Evolutionary conservation across 2,888 invertebrate genomes (phyloP), one percentile per base, ranked within the genome.

Genomic region (Neoascia interrupta): DNA sequence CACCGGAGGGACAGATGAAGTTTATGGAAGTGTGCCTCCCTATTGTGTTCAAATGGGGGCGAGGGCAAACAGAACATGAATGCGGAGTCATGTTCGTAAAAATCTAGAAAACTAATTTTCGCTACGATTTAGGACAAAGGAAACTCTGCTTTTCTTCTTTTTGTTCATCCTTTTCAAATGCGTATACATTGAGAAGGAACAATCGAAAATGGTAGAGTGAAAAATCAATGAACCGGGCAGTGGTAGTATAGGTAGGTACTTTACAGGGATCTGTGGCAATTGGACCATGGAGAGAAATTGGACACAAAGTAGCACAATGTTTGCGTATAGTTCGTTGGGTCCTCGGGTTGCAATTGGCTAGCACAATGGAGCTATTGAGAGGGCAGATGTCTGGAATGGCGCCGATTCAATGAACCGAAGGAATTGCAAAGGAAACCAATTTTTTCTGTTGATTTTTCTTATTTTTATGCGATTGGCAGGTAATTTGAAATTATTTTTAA

Each of bases 261-360:
- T n/a, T n/a, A n/a, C n/a, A n/a, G n/a, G n/a, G n/a, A n/a, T n/a
- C n/a, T n/a, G n/a, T 21, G 58, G 1, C 64, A 36, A 64, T 45
- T 73, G 56, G 56, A 66, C 73, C 73, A 56, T 61, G 54, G 18
- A 66, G 37, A 51, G 43, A 58, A 47, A 76, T 53, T 47, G 45
- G 45, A 54, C 72, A 54, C 53, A 72, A 73, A 79, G 79, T 73
- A 56, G 79, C 60, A 72, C 64, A 60, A 79, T 73, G 54, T 49
- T 31, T 31, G 31, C 8, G 8, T 31, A n/a, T 31, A 3, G 10
- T 4, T 66, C 51, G 49, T 36, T 28, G 23, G 37, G 18, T 13
- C 6, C 34, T 54, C 26, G 23, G 11, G 18, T 37, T 70, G 70
- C 70, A 61, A 28, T 70, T 61, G 54, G 39, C 28, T 53, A 19